phyloP scores from a whole-genome alignment of 1,140 invertebrate species.

The Atta cephalotes region DNA sequence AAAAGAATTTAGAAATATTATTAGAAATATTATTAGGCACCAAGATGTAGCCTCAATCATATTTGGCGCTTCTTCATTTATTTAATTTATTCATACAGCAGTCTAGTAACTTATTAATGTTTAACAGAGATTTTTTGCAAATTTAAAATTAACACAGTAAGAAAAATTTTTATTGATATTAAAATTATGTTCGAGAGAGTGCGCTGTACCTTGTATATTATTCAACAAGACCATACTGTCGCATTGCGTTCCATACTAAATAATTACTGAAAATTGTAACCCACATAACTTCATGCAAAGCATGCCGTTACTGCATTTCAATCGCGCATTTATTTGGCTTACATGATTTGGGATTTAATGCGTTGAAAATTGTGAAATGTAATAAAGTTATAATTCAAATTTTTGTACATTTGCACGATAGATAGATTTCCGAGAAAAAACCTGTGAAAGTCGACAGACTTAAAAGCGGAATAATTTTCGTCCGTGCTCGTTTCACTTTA shows the following conservation, averaged over 20 bases:
- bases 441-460: background rate
- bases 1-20: too few relatives aligned
- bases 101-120: too few relatives aligned
- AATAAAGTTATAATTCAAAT: slow-evolving; percentile 26
- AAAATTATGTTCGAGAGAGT: background rate
- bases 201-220: background rate
- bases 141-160: background rate
- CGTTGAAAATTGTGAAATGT: slow-evolving; percentile 1
- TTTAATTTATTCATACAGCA: too few relatives aligned
- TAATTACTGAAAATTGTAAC: slow-evolving; percentile 33
- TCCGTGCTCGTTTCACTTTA: slow-evolving; percentile 9
- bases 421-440: background rate
- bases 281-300: slow-evolving; percentile 10
- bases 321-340: slow-evolving; percentile 29
- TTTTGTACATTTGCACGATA: slow-evolving; percentile 20
- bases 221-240: slow-evolving; percentile 7
- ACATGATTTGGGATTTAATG: background rate
- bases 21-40: too few relatives aligned
- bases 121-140: background rate
- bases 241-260: background rate
- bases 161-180: background rate
- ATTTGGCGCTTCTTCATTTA: too few relatives aligned
- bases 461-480: background rate
- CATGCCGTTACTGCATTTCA: slow-evolving; percentile 4
- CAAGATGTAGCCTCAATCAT: too few relatives aligned